Percentiles rank a stretch among this genome's conserved stretches.
These are phyloP conservation scores for Manis pentadactyla DNA, from an alignment of 2,797 vertebrate species.

Conservation along the genomic window DNA sequence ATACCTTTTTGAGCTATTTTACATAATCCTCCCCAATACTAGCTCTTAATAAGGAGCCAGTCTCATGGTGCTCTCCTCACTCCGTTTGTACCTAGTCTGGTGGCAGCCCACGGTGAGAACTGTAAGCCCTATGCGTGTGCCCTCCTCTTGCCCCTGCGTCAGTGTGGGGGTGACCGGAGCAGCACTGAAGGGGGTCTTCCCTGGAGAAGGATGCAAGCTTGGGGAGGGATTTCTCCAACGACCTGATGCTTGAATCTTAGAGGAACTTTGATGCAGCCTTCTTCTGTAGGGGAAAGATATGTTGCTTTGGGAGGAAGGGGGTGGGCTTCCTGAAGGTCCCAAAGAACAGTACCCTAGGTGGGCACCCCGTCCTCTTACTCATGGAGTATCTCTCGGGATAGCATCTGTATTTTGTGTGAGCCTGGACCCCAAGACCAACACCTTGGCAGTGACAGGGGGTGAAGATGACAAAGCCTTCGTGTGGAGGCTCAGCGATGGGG, in stretches of 20 bases:
- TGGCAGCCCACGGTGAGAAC: background rate
- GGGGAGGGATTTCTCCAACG: background rate
- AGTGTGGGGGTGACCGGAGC: background rate
- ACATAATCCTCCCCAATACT: background rate
- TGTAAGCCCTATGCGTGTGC: background rate
- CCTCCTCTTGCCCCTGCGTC: background rate
- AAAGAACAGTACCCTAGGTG: background rate
- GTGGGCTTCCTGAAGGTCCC: background rate
- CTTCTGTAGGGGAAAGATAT: background rate
- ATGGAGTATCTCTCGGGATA: conserved; percentile 77
- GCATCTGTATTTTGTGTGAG: conserved; percentile 97
- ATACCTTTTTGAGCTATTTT: background rate
- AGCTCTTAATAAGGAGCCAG: background rate
- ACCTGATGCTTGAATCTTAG: background rate
- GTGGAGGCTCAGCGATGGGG: conserved; percentile 94
- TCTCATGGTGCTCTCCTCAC: background rate
- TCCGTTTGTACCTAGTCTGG: background rate
- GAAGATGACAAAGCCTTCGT: conserved; percentile 97
- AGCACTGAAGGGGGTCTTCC: background rate
- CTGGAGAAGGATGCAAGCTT: background rate
- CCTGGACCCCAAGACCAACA: conserved; percentile 94
- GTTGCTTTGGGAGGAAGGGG: background rate
- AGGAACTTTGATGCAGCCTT: background rate
- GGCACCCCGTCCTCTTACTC: background rate
- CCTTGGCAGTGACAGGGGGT: conserved; percentile 94